Percentiles rank a stretch among this genome's conserved stretches.
Evolutionary conservation across 2,888 invertebrate species (phyloP).

Genomic region (Malthinus seriepunctatus): DNA sequence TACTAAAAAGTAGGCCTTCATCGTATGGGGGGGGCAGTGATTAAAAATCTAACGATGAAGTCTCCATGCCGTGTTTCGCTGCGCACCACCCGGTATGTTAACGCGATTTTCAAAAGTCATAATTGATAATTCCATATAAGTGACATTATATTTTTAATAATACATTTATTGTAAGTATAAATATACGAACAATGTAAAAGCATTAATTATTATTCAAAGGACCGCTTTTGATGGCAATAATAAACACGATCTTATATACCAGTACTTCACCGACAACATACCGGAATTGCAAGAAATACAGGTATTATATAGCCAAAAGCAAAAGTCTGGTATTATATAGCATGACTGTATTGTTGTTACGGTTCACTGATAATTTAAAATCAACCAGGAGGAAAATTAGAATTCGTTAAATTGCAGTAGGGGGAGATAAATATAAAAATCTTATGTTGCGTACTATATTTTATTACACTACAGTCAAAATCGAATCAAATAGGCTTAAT

Average conservation of each 20-base stretch:
- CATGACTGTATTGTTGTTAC: constrained; percentile 11
- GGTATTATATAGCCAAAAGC: constrained; percentile 18
- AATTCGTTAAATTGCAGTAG: constrained; percentile 8
- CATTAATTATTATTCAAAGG: background rate
- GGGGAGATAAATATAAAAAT: background rate
- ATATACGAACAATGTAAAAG: background rate
- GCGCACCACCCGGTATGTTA: too few relatives aligned
- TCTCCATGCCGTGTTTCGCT: too few relatives aligned
- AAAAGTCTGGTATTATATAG: constrained; percentile 9
- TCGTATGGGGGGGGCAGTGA: too few relatives aligned
- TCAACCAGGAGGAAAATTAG: constrained; percentile 18
- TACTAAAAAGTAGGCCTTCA: too few relatives aligned
- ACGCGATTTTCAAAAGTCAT: too few relatives aligned
- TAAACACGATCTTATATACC: constrained; percentile 16
- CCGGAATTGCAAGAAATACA: constrained; percentile 23
- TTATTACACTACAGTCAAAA: too few relatives aligned
- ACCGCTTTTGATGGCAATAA: constrained; percentile 1
- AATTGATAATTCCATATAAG: too few relatives aligned
- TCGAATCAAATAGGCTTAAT: too few relatives aligned
- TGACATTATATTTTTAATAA: background rate
- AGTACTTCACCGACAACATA: constrained; percentile 21
- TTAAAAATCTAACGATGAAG: too few relatives aligned
- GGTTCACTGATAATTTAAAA: constrained; percentile 15
- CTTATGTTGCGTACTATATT: too few relatives aligned
- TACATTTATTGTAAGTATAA: background rate